Evolutionary conservation across 2,113 vertebrate genomes (phyloP).

Genomic region (Ophthalmotilapia sp.): DNA sequence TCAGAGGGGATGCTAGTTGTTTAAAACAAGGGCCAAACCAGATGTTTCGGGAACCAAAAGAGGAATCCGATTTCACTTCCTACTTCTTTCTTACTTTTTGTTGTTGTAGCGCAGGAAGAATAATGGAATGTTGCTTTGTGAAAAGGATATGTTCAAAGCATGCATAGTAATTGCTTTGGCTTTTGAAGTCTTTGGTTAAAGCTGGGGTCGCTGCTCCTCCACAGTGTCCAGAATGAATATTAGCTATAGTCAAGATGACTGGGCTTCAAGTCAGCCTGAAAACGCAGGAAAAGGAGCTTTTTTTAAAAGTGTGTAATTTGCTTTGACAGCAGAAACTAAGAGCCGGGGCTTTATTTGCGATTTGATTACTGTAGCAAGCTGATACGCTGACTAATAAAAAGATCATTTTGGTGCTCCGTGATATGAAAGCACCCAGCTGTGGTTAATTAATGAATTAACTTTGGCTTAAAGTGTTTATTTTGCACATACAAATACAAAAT

Average conservation of each 20-base stretch:
- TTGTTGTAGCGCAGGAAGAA: slow-evolving; percentile 57
- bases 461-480: background rate
- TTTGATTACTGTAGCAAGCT: slow-evolving; percentile 49
- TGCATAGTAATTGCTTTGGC: slow-evolving; percentile 55
- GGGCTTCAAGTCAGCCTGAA: slow-evolving; percentile 37
- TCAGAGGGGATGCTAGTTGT: slow-evolving; percentile 63
- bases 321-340: slow-evolving; percentile 42
- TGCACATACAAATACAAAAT: background rate
- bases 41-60: slow-evolving; percentile 57
- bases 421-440: background rate
- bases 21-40: slow-evolving; percentile 61
- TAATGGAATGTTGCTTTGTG: slow-evolving; percentile 55
- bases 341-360: slow-evolving; percentile 50
- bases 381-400: background rate
- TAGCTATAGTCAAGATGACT: slow-evolving; percentile 30
- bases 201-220: slow-evolving; percentile 23
- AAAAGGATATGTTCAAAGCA: slow-evolving; percentile 63
- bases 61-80: slow-evolving; percentile 65
- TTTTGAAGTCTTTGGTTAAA: slow-evolving; percentile 54
- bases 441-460: background rate
- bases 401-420: background rate
- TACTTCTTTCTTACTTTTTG: slow-evolving; percentile 53
- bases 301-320: slow-evolving; percentile 41
- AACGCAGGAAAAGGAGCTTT: slow-evolving; percentile 25
- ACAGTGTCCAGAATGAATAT: slow-evolving; percentile 30